phyloP scores from a whole-genome alignment of 2,888 invertebrate genomes.

The Agriopis marginaria region DNA sequence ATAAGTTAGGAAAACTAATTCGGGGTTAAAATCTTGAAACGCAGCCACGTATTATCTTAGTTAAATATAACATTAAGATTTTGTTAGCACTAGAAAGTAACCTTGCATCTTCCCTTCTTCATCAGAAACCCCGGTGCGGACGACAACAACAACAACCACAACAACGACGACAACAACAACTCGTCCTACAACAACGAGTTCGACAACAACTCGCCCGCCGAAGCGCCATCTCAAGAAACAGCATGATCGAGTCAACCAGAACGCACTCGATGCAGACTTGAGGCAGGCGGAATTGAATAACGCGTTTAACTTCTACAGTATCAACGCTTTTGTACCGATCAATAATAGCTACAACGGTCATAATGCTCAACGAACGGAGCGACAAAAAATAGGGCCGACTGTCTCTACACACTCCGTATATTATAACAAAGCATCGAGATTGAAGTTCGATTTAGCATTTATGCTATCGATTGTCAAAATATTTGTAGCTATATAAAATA shows the following conservation, averaged over 20 bases:
- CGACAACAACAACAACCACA: constrained; percentile 77
- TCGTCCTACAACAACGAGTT: constrained; percentile 62
- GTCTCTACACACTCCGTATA: constrained; percentile 73
- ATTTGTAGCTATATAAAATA: constrained; percentile 21
- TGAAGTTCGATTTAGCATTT: constrained; percentile 24
- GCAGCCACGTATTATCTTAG: too few species aligned
- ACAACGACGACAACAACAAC: constrained; percentile 76
- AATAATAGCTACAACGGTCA: constrained; percentile 60
- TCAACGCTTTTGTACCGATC: constrained; percentile 61
- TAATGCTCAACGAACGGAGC: constrained; percentile 75
- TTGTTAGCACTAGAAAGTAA: constrained; percentile 7
- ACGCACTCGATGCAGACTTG: constrained; percentile 72
- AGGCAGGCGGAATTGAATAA: constrained; percentile 73
- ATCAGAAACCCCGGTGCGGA: constrained; percentile 79
- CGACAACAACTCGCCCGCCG: constrained; percentile 70
- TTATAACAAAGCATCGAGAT: constrained; percentile 50
- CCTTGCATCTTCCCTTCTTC: constrained; percentile 48
- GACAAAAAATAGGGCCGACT: constrained; percentile 80
- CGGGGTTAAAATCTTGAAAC: too few species aligned
- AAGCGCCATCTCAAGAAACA: constrained; percentile 77
- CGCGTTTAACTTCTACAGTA: constrained; percentile 72
- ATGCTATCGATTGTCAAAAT: constrained; percentile 28
- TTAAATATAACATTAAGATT: too few species aligned
- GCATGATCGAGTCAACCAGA: constrained; percentile 70
- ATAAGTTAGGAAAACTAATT: too few species aligned